A percentile compares a stretch with the other conserved stretches of the same genome.
These are phyloP conservation scores for Dendrocopos noguchii DNA, from an alignment of 2,113 vertebrate genomes.

Conservation along the genomic window DNA sequence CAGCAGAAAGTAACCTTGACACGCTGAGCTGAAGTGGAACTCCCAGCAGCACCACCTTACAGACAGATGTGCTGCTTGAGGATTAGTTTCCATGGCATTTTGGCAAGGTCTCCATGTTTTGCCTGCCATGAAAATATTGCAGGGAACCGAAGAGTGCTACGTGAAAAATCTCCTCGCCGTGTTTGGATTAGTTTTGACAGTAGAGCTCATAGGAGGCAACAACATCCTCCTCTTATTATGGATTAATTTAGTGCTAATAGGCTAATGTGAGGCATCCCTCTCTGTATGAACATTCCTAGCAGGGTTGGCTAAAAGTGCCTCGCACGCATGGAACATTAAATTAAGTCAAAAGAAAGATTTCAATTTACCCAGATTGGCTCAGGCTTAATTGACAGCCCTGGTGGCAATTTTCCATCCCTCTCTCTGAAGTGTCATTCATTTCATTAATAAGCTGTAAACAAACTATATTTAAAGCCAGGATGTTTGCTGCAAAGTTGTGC, in stretches of 20 bases:
- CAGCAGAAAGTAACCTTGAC: not conserved
- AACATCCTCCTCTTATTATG: conserved; percentile 46
- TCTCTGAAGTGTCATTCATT: conserved; percentile 47
- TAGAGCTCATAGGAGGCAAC: not conserved
- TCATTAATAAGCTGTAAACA: conserved; percentile 60
- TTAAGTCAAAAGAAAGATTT: conserved; percentile 59
- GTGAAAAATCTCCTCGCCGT: not conserved
- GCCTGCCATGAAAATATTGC: not conserved
- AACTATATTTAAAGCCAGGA: conserved; percentile 10
- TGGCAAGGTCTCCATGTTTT: not conserved
- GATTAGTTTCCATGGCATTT: not conserved
- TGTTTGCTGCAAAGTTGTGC: conserved; percentile 33
- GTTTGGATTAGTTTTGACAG: not conserved
- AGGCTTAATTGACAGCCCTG: conserved; percentile 46
- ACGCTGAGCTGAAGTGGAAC: not conserved
- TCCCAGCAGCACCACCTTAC: not conserved
- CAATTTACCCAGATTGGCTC: conserved; percentile 45
- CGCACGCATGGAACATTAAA: conserved; percentile 32
- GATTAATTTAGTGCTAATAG: conserved; percentile 51
- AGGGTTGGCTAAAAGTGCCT: not conserved
- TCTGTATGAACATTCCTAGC: not conserved
- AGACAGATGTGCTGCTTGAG: not conserved
- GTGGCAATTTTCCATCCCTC: conserved; percentile 40
- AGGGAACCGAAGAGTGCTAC: not conserved
- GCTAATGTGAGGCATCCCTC: conserved; percentile 1